A percentile compares a stretch with the other conserved stretches of the same genome.
These are phyloP conservation scores for Vireo griseus DNA, from an alignment of 2,797 vertebrate genomes.

Conservation along the genomic window DNA sequence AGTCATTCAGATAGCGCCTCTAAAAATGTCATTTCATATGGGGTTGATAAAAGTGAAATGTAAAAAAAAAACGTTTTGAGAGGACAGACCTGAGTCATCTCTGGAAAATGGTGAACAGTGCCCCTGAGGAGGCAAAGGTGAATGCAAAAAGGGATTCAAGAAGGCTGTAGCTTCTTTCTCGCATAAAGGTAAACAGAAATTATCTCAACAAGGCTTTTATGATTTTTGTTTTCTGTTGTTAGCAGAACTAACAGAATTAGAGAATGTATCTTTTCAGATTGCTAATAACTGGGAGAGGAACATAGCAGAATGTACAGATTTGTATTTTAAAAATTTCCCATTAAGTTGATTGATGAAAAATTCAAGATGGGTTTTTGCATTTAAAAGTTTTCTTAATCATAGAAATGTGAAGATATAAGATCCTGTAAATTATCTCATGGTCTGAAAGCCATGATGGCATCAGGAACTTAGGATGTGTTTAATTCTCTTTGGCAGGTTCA, in stretches of 20 bases:
- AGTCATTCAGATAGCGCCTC: background rate
- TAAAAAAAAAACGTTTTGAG: background rate
- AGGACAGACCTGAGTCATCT: background rate
- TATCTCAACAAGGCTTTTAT: background rate
- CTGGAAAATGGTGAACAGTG: background rate
- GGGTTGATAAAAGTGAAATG: background rate
- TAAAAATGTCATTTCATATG: background rate
- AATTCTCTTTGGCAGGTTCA: constrained; percentile 63
- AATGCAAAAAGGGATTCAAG: background rate
- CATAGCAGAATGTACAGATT: background rate
- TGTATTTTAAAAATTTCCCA: background rate
- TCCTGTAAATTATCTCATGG: background rate
- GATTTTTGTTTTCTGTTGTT: background rate
- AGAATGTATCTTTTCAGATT: background rate
- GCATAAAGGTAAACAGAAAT: background rate
- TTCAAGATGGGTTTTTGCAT: background rate
- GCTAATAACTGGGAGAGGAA: background rate
- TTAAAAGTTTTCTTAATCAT: background rate
- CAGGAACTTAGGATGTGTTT: background rate
- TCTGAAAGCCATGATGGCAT: background rate
- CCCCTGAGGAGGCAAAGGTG: background rate
- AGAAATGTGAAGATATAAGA: background rate
- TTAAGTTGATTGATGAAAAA: background rate
- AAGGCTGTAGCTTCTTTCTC: background rate
- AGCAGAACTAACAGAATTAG: background rate